phyloP scores from a whole-genome alignment of 2,888 invertebrate genomes.

The Tridacna crocea region DNA sequence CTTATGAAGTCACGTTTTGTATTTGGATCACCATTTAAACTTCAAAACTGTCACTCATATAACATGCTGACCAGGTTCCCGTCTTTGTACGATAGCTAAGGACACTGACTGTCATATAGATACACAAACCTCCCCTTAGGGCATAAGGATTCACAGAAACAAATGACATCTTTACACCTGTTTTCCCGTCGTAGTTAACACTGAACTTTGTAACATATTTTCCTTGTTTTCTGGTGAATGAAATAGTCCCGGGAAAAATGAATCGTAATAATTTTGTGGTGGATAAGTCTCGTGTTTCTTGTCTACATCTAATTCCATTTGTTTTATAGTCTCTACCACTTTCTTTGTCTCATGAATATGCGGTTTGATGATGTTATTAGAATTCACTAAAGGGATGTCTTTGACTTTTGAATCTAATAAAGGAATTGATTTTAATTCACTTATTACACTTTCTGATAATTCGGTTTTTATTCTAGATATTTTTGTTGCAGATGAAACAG shows the following conservation, averaged over 20 bases:
- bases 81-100: not conserved
- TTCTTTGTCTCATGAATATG: conserved; percentile 15
- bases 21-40: not conserved
- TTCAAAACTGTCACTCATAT: conserved; percentile 3
- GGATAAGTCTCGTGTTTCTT: conserved; percentile 7
- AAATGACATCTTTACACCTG: conserved; percentile 5
- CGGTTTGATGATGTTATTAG: conserved; percentile 4
- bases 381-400: conserved; percentile 1
- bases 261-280: not conserved
- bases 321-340: conserved; percentile 8
- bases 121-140: conserved; percentile 2
- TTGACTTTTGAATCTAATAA: not conserved
- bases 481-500: not conserved
- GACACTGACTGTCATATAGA: conserved; percentile 17
- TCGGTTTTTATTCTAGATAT: not conserved
- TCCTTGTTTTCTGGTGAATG: conserved; percentile 8
- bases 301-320: conserved; percentile 9
- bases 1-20: conserved; percentile 13
- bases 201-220: conserved; percentile 12
- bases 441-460: not conserved
- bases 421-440: not conserved
- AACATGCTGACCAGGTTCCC: not conserved
- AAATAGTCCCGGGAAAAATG: not conserved
- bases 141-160: not conserved
- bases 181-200: conserved; percentile 24